These are phyloP conservation scores for Nymphalis io DNA, from an alignment of 1,140 invertebrate species.

Conservation along the genomic window DNA sequence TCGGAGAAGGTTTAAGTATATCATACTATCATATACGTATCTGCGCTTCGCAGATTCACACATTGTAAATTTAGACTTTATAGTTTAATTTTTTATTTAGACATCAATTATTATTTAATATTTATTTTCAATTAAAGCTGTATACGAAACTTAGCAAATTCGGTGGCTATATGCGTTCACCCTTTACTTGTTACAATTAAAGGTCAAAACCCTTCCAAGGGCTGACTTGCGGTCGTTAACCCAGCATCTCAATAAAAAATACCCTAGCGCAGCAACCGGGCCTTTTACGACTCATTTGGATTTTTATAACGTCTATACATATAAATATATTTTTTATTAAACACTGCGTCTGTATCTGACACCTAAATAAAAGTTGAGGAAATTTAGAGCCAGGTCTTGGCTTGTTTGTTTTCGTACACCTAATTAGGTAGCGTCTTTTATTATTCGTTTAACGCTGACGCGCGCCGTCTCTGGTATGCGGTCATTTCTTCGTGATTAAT, in stretches of 20 bases:
- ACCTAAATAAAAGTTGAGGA: conserved; percentile 40
- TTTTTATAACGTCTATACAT: conserved; percentile 59
- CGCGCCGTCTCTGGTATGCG: conserved; percentile 8
- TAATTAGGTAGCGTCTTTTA: conserved; percentile 31
- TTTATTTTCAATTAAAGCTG: too few species aligned
- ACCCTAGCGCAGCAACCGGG: conserved; percentile 51
- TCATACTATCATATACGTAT: too few species aligned
- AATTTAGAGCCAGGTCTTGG: conserved; percentile 37
- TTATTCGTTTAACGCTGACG: conserved; percentile 19
- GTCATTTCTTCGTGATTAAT: conserved; percentile 10
- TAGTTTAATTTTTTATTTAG: too few species aligned
- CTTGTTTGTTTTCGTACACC: conserved; percentile 34
- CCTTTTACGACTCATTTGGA: conserved; percentile 64
- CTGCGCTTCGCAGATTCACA: too few species aligned
- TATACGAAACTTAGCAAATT: neutral
- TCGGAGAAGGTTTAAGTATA: too few species aligned
- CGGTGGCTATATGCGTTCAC: conserved; percentile 4
- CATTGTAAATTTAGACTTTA: too few species aligned
- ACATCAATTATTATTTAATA: too few species aligned
- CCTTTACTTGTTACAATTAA: conserved; percentile 51
- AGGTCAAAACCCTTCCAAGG: conserved; percentile 62
- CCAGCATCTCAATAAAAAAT: conserved; percentile 69
- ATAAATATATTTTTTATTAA: conserved; percentile 48
- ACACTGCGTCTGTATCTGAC: conserved; percentile 36
- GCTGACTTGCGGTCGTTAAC: conserved; percentile 58